Evolutionary conservation across 1,140 invertebrate genomes (phyloP).

Genomic region (Bactericera cockerelli): DNA sequence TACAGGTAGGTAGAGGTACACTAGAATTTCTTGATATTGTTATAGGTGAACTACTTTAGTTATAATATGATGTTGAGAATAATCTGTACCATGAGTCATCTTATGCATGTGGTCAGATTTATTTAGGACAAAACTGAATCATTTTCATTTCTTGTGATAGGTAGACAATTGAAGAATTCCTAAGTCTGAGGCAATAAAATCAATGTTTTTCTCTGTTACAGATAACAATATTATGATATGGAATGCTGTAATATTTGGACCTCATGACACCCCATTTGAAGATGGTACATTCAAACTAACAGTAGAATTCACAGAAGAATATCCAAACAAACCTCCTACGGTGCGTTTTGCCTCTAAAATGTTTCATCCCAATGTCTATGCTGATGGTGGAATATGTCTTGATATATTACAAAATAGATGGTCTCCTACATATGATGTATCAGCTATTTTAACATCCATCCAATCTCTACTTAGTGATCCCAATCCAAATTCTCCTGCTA

Average conservation of each 20-base stretch:
- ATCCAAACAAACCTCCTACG: constrained; percentile 98
- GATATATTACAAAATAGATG: constrained; percentile 99
- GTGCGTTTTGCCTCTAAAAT: constrained; percentile 98
- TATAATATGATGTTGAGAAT: too few relatives aligned
- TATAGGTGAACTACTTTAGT: too few relatives aligned
- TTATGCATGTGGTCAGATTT: too few relatives aligned
- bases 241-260: constrained; percentile 99
- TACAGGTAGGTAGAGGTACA: too few relatives aligned
- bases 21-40: too few relatives aligned
- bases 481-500: constrained; percentile 91
- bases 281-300: constrained; percentile 99
- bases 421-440: constrained; percentile 99
- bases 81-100: too few relatives aligned
- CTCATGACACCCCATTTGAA: constrained; percentile 98
- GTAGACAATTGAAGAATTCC: too few relatives aligned
- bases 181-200: too few relatives aligned
- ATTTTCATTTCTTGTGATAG: too few relatives aligned
- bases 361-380: constrained; percentile 99
- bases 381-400: constrained; percentile 98
- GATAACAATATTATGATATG: constrained; percentile 99
- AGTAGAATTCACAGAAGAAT: constrained; percentile 99
- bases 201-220: too few relatives aligned
- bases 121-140: too few relatives aligned
- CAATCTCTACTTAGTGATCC: constrained; percentile 89
- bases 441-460: constrained; percentile 88